A percentile compares a stretch with the other conserved stretches of the same genome.
Conservation (phyloP, 2,113 vertebrate species). For the Ochotona princeps region DNA sequence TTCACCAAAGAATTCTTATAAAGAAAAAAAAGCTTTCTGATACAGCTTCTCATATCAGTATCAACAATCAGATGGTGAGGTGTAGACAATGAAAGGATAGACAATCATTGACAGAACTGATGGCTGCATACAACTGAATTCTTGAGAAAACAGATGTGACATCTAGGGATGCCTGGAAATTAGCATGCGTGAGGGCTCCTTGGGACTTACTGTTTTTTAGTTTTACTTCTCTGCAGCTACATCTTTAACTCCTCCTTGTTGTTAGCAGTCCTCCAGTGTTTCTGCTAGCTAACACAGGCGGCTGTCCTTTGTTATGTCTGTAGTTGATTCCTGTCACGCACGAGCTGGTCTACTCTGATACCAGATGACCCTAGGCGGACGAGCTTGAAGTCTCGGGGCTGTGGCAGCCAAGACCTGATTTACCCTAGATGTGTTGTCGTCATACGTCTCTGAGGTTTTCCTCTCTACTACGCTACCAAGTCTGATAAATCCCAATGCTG, state of each 20-base stretch:
- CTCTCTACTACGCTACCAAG: not conserved
- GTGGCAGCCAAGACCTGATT: not conserved
- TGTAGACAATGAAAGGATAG: not conserved
- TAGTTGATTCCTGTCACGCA: not conserved
- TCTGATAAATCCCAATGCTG: not conserved
- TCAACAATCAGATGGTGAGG: conserved; percentile 1
- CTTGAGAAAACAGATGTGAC: not conserved
- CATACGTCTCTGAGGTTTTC: not conserved
- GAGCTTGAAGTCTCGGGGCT: conserved; percentile 35
- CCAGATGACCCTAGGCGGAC: not conserved
- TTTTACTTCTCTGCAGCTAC: not conserved
- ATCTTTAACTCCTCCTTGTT: not conserved
- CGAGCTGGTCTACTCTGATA: too few relatives aligned
- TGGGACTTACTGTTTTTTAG: not conserved
- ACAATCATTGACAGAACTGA: not conserved
- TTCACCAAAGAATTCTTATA: not conserved
- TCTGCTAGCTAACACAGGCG: not conserved
- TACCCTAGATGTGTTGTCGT: not conserved
- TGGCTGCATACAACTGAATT: not conserved
- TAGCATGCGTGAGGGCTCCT: not conserved
- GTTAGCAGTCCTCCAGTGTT: not conserved
- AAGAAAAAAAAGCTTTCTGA: not conserved
- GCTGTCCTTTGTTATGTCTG: not conserved
- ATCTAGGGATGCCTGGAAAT: not conserved
- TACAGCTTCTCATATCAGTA: not conserved